Base-by-base conservation (phyloP, 2,888 invertebrate genomes). In the Tiphia femorata region DNA sequence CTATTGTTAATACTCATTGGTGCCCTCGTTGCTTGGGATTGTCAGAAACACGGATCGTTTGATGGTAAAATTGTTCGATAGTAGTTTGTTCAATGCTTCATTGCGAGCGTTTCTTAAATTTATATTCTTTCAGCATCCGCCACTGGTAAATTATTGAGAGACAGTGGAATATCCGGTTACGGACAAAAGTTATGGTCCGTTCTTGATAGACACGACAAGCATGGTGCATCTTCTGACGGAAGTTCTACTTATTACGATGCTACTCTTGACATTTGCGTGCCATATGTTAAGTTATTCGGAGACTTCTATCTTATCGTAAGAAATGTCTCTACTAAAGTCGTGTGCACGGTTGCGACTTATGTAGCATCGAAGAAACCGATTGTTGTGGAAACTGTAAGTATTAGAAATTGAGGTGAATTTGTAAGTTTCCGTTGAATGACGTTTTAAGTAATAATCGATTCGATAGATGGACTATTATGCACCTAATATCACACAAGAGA, bases 401-500 rank as follows among this genome's bases (percentile, higher is more conserved):
- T 56, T 41, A 12, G 6, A 23, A 19, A 29, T 20, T 40, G 8
- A 5, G 27, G 1, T 41, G 17, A n/a, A n/a, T n/a, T n/a, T n/a
- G n/a, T n/a, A n/a, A n/a, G n/a, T n/a, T n/a, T n/a, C n/a, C n/a
- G n/a, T n/a, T n/a, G n/a, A n/a, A n/a, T n/a, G n/a, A n/a, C n/a
- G n/a, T n/a, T n/a, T n/a, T n/a, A n/a, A n/a, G n/a, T n/a, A n/a
- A n/a, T 23, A 10, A 35, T 14, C 5, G 21, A 3, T 56, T 62
- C 46, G 77, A 70, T 25, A 90, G 89, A 86, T 93, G 70, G 92
- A 93, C 47, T 84, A 88, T 59, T 91, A 92, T 75, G 88, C 88
- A 7, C 93, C 93, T 0, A 92, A 92, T n/a, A 82, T 91, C 56
- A 79, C 91, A 17, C 88, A 88, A 10, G 88, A 87, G 71, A 85